Base-by-base conservation (phyloP, 2,113 vertebrate genomes). In the Peucedramus taeniatus region DNA sequence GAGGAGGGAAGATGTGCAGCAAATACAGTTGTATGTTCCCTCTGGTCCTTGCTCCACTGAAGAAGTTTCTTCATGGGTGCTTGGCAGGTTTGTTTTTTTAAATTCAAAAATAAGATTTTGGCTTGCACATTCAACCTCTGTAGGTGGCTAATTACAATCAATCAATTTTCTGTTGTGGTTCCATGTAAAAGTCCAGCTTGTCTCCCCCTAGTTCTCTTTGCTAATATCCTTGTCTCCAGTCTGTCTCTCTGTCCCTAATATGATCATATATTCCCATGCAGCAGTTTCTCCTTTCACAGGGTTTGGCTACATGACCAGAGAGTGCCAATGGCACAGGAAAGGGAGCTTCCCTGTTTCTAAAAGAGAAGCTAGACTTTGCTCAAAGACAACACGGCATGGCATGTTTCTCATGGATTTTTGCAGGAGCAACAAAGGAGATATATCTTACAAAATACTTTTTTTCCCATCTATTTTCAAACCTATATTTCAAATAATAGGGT, bases 21-120 rank as follows among this genome's bases (percentile, higher is more conserved):
- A 3, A 61, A 13, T 18, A 28, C 0, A 5, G 23, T 17, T 79
- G 2, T 2, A 2, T 1, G 3, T 15, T 39, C 6, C 3, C 7
- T 21, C 27, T 9, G 9, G 4, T 75, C 30, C 35, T 74, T 44
- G 17, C 2, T 71, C 22, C 15, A 9, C 14, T 51, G 49, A 30
- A 80, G 27, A 33, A 56, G 3, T 27, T 82, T 74, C 21, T 59
- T 90, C 33, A 50, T 5, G 9, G 20, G 8, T 60, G 44, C 7
- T 76, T 77, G 31, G 10, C 9, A 74, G 31, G 9, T 4, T 33
- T n/a, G 5, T 47, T 49, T 65, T 65, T 75, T 83, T 72, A 15
- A 1, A 21, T 33, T 31, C 16, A 85, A 51, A 90, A 76, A 18
- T 9, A 45, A 53, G 26, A 31, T 70, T 87, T 53, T 54, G 30